phyloP scores from a whole-genome alignment of 2,888 invertebrate genomes.

The Lycaena phlaeas region DNA sequence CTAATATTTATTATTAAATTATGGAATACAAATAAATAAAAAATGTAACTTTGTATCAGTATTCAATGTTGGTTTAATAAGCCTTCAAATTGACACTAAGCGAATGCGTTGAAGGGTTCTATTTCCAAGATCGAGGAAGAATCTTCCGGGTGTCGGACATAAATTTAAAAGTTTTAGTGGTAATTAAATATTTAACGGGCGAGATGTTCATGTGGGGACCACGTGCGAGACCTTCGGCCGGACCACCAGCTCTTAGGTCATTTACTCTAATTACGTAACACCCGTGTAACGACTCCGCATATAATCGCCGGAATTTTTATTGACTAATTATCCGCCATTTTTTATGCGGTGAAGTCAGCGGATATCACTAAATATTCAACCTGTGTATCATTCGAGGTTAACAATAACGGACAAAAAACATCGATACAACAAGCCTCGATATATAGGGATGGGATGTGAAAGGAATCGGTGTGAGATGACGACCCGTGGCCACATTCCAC shows the following conservation, averaged over 20 bases:
- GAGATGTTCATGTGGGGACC: conserved; percentile 30
- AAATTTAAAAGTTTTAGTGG: conserved; percentile 15
- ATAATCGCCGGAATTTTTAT: conserved; percentile 72
- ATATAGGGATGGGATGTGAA: conserved; percentile 25
- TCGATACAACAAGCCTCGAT: conserved; percentile 54
- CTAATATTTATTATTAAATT: too few species aligned
- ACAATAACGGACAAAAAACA: conserved; percentile 63
- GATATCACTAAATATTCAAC: conserved; percentile 72
- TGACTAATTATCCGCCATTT: conserved; percentile 71
- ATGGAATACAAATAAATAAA: too few species aligned
- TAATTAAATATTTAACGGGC: conserved; percentile 18
- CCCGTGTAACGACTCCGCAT: conserved; percentile 62
- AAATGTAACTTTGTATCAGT: too few species aligned
- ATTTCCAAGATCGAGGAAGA: too few species aligned
- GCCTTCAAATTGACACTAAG: too few species aligned
- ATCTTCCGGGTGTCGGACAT: neutral
- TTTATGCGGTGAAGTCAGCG: conserved; percentile 70
- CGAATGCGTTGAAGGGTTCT: too few species aligned
- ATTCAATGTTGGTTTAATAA: too few species aligned
- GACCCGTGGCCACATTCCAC: conserved; percentile 47
- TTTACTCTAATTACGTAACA: conserved; percentile 72
- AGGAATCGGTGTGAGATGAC: neutral
- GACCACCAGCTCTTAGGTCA: conserved; percentile 58
- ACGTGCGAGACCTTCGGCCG: conserved; percentile 56
- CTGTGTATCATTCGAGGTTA: conserved; percentile 69